Conservation (phyloP, 2,113 vertebrate species). For the Rallus limicola region DNA sequence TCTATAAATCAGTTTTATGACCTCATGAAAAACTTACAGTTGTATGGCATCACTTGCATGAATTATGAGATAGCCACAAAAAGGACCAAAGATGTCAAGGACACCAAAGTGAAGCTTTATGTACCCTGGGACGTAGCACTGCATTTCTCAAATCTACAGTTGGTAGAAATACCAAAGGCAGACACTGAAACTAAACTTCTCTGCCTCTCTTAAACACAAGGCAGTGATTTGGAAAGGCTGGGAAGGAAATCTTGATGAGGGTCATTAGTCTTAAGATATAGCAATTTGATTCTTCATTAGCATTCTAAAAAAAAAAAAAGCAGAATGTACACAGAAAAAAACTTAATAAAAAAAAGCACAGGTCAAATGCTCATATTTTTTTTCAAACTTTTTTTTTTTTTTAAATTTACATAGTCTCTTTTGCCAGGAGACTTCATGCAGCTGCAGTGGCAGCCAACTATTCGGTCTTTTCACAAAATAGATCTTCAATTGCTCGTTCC, state of each 20-base stretch:
- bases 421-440: background rate
- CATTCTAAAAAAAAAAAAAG: background rate
- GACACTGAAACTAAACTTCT: background rate
- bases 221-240: background rate
- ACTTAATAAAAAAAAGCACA: background rate
- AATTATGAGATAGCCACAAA: conserved; percentile 60
- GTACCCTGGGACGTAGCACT: background rate
- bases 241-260: background rate
- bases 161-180: conserved; percentile 13
- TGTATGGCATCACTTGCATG: conserved; percentile 64
- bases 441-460: background rate
- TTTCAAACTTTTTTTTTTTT: background rate
- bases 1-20: conserved; percentile 68
- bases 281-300: conserved; percentile 30
- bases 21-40: conserved; percentile 63
- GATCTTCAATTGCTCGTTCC: background rate
- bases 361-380: background rate
- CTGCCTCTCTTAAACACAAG: background rate
- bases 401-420: background rate
- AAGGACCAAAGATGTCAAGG: conserved; percentile 66
- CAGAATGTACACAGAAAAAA: background rate
- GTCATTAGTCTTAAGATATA: background rate
- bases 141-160: conserved; percentile 19
- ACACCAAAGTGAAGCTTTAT: conserved; percentile 38
- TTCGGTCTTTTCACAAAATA: background rate